Evolutionary conservation across 2,113 vertebrate genomes (phyloP), one percentile per base, ranked within the genome.

Genomic region (Arothron firmamentum): DNA sequence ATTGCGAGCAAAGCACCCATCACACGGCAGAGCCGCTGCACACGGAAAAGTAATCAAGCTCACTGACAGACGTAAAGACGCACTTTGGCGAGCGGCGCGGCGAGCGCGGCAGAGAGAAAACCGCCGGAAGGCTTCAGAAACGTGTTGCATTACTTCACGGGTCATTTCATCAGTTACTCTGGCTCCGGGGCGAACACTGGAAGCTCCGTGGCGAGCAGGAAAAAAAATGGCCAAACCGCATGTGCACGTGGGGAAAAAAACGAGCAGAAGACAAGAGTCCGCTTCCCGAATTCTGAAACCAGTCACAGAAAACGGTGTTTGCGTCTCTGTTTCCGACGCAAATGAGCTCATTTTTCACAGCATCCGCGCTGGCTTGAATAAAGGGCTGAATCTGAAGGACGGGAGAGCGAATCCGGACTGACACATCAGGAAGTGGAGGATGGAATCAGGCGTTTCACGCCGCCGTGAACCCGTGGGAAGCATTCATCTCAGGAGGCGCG

Each of bases 401-500:
- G 25, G 25, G 25, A 28, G 25, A 28, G 1, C 25, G 6, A 28
- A 28, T 7, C 25, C 16, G 43, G 3, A 4, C 13, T 45, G 3
- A 52, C 52, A 65, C 49, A 62, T 55, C 18, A 45, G 31, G 25
- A 53, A 63, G 34, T 16, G 16, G 0, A 9, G 42, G 46, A 57
- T 50, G 9, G 12, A 41, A 11, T 53, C 52, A 48, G 59, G 75
- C 46, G 64, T 82, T 82, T 84, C 80, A 81, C 57, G 60, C 75
- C 67, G 86, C 67, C 68, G 66, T 79, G 72, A 73, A 50, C 59
- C 64, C 50, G 54, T 67, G 64, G 51, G 71, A 67, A 34, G 43
- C 60, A 77, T 75, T 84, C 75, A 82, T 84, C 75, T 76, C 78
- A 53, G 58, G 61, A 82, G 80, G 68, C 62, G 65, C 70, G 72